Conservation (phyloP, 2,888 invertebrate species). For the Synanthedon vespiformis region DNA sequence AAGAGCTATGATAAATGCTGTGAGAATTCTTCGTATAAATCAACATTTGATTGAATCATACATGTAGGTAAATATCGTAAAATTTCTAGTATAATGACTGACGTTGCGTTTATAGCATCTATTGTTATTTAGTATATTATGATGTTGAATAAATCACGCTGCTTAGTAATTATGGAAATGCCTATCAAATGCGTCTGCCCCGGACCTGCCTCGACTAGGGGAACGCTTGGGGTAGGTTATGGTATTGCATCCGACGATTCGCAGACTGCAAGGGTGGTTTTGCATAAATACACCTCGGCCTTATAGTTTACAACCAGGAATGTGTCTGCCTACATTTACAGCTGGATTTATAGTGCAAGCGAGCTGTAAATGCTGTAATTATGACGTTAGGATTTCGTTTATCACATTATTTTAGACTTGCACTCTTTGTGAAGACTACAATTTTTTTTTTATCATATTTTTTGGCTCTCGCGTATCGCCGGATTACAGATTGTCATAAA, state of each 20-base stretch:
- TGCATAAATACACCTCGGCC: constrained; percentile 48
- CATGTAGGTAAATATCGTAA: neutral
- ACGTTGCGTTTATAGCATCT: neutral
- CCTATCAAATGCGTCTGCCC: constrained; percentile 53
- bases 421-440: neutral
- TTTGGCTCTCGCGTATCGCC: neutral
- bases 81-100: neutral
- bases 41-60: constrained; percentile 4
- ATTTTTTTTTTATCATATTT: neutral
- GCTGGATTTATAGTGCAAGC: constrained; percentile 47
- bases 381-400: constrained; percentile 23
- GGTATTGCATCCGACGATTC: constrained; percentile 58
- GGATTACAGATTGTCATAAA: constrained; percentile 21
- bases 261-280: constrained; percentile 56
- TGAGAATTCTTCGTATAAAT: constrained; percentile 2
- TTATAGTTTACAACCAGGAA: constrained; percentile 38
- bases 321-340: constrained; percentile 48
- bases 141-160: constrained; percentile 1
- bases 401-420: constrained; percentile 4
- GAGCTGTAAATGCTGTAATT: constrained; percentile 52
- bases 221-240: constrained; percentile 62
- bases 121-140: neutral
- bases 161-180: constrained; percentile 52
- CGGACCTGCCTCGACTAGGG: constrained; percentile 55
- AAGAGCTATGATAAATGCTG: neutral